phyloP scores from a whole-genome alignment of 2,888 invertebrate genomes.

The Lasius fuliginosus region DNA sequence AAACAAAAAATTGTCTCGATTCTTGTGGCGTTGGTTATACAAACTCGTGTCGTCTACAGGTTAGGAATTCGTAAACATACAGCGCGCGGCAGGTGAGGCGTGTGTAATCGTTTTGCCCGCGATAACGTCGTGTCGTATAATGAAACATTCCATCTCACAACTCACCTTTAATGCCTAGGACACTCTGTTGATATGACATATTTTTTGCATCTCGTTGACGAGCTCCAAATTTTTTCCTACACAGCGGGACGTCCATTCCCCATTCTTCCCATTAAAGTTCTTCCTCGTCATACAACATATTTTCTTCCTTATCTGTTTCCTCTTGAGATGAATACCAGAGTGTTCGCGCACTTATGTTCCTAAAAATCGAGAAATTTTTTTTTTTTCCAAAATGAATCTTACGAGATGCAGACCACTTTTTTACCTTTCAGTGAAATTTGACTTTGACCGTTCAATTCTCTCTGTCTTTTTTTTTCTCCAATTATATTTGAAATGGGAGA shows the following conservation, averaged over 20 bases:
- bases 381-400: not conserved
- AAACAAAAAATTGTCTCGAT: not conserved
- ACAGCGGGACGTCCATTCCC: not conserved
- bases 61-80: constrained; percentile 44
- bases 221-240: not conserved
- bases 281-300: not conserved
- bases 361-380: no score
- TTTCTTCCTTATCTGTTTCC: not conserved
- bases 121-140: not conserved
- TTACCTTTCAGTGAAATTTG: no score
- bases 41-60: not conserved
- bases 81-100: constrained; percentile 2
- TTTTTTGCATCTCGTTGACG: not conserved
- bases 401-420: not conserved
- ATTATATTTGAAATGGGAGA: not conserved
- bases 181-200: not conserved
- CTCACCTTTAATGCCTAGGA: not conserved
- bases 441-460: not conserved
- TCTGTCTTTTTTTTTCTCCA: not conserved
- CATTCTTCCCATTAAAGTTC: not conserved
- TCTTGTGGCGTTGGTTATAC: no score
- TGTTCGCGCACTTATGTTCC: no score
- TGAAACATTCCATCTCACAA: not conserved
- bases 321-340: no score
- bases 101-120: not conserved